Evolutionary conservation across 2,113 vertebrate species (phyloP).

Genomic region (Odocoileus virginianus): DNA sequence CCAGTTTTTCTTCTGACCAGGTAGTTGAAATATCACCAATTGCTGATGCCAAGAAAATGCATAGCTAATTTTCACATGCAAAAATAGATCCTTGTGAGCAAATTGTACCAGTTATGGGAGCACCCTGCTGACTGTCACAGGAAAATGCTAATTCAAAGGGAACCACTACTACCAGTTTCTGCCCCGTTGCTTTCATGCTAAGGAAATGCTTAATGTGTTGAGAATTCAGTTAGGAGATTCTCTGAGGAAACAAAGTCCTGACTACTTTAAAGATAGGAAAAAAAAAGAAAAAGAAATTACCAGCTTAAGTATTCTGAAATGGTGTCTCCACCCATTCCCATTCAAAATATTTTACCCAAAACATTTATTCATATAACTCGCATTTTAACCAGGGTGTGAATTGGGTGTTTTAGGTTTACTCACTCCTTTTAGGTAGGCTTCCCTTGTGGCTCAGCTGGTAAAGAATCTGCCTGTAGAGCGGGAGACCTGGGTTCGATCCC

Average conservation of each 20-base stretch:
- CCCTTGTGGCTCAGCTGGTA: not conserved
- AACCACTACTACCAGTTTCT: not conserved
- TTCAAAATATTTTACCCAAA: not conserved
- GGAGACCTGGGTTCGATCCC: not conserved
- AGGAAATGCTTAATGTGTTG: not conserved
- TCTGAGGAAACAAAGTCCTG: not conserved
- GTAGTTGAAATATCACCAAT: not conserved
- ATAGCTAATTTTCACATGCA: not conserved
- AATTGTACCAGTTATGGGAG: not conserved
- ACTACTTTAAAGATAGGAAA: not conserved
- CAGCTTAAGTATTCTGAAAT: not conserved
- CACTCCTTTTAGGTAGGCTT: not conserved
- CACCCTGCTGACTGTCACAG: not conserved
- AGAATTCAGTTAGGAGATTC: not conserved
- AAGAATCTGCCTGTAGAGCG: fast-evolving
- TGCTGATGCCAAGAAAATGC: not conserved
- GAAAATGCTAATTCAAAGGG: not conserved
- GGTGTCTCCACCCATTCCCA: not conserved
- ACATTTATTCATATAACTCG: not conserved
- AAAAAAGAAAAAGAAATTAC: not conserved
- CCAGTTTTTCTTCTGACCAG: not conserved
- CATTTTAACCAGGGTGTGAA: slow-evolving; percentile 14
- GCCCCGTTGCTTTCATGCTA: not conserved
- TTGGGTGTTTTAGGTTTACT: not conserved
- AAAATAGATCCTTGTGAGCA: not conserved